A percentile compares a stretch with the other conserved stretches of the same genome.
These are phyloP conservation scores for Autographa gamma DNA, from an alignment of 2,888 invertebrate genomes.

Conservation along the genomic window DNA sequence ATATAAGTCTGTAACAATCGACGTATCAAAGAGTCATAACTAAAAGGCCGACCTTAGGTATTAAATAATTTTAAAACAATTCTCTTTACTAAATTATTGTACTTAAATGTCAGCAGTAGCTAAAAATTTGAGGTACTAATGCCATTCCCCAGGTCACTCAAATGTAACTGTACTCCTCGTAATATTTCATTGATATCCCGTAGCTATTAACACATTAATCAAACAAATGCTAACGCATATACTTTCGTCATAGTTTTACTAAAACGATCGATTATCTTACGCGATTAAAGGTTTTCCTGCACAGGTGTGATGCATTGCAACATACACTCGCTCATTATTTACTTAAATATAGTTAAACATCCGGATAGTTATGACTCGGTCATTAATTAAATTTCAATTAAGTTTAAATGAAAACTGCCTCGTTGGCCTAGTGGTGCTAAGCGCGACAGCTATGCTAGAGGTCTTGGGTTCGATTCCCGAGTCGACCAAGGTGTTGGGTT, in stretches of 20 bases:
- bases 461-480: too few species aligned
- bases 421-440: too few species aligned
- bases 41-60: background rate
- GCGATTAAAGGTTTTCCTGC: background rate
- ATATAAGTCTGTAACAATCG: too few species aligned
- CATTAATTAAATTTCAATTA: background rate
- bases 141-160: background rate
- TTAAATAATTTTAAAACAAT: background rate
- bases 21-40: too few species aligned
- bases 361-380: background rate
- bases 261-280: slow-evolving; percentile 18
- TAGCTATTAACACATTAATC: slow-evolving; percentile 9
- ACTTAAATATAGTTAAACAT: background rate
- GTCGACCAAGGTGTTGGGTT: too few species aligned
- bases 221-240: slow-evolving; percentile 5
- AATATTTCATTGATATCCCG: background rate
- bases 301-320: slow-evolving; percentile 4
- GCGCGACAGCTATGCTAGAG: too few species aligned
- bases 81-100: background rate
- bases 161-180: background rate
- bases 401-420: too few species aligned
- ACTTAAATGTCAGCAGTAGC: background rate
- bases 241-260: slow-evolving; percentile 14
- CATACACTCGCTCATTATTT: background rate
- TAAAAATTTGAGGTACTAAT: background rate